A percentile compares a stretch with the other conserved stretches of the same genome.
Conservation (phyloP, 2,888 invertebrate species). For the Thecocarcelia acutangulata region DNA sequence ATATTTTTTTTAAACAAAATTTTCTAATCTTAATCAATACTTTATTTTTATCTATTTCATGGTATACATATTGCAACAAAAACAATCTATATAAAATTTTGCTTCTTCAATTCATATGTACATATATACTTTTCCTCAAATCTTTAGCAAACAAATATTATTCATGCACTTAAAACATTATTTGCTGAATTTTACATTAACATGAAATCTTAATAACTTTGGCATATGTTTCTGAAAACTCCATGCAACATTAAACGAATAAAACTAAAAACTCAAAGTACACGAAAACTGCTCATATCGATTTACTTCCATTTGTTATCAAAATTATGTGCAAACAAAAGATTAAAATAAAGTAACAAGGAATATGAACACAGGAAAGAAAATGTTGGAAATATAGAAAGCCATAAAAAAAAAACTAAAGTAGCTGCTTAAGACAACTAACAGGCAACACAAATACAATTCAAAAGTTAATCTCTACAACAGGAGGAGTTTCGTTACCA, state of each 20-base stretch:
- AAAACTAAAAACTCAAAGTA: not conserved
- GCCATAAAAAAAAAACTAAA: constrained; percentile 3
- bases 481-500: not conserved
- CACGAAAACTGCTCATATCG: constrained; percentile 28
- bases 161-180: constrained; percentile 22
- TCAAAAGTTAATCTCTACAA: constrained; percentile 52
- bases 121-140: no score
- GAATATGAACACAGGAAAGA: not conserved
- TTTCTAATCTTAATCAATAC: no score
- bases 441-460: constrained; percentile 33
- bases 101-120: no score
- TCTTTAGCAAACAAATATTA: not conserved
- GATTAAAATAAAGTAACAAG: constrained; percentile 34
- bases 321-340: constrained; percentile 55
- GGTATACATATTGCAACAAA: no score
- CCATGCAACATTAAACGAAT: not conserved
- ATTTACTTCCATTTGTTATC: constrained; percentile 48
- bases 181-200: constrained; percentile 27
- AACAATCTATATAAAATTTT: no score
- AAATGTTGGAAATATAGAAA: not conserved
- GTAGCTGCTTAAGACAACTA: constrained; percentile 33
- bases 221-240: constrained; percentile 27
- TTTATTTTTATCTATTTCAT: no score
- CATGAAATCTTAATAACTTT: constrained; percentile 30
- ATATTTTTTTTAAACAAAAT: no score